A percentile compares a stretch with the other conserved stretches of the same genome.
Conservation (phyloP, 2,113 vertebrate genomes). For the Peromyscus polionotus region DNA sequence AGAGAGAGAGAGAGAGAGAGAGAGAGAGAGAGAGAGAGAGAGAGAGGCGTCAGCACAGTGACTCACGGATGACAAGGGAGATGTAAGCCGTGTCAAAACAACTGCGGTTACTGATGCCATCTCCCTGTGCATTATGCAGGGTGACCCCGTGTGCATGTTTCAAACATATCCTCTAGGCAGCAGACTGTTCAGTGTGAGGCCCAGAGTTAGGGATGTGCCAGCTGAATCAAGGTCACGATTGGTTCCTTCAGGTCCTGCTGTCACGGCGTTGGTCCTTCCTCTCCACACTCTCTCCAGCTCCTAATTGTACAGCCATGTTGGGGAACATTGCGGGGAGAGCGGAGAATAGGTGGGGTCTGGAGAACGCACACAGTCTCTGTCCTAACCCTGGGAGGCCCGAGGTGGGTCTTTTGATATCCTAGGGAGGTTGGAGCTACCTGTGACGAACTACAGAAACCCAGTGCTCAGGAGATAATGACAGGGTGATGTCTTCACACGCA, state of each 20-base stretch:
- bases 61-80: rapidly evolving
- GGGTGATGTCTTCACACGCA: background rate
- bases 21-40: background rate
- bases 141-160: background rate
- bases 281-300: rapidly evolving
- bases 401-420: rapidly evolving
- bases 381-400: background rate
- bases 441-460: background rate
- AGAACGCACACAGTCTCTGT: rapidly evolving
- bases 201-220: background rate
- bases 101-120: background rate
- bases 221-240: rapidly evolving
- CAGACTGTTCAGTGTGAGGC: background rate
- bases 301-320: background rate
- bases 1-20: background rate
- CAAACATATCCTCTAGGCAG: background rate
- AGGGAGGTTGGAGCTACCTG: background rate
- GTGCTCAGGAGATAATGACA: rapidly evolving
- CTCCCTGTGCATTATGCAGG: background rate
- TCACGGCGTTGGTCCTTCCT: background rate
- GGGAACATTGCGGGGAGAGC: background rate
- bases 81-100: rapidly evolving
- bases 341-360: background rate
- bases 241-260: rapidly evolving
- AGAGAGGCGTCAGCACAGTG: rapidly evolving